Conservation (phyloP, 2,888 invertebrate species). For the Drosophila prostipennis region DNA sequence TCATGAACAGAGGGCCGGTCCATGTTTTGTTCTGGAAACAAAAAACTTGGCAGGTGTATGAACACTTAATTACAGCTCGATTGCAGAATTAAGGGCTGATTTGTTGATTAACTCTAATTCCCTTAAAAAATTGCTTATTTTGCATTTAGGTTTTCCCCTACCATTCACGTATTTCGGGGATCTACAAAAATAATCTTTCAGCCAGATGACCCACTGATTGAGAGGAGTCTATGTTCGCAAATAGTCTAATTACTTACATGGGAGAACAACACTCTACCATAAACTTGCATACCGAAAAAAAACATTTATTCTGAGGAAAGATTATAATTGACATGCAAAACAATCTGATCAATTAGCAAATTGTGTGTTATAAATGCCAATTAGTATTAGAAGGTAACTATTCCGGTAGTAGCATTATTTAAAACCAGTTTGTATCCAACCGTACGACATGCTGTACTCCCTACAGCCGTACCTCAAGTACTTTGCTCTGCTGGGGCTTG, state of each 20-base stretch:
- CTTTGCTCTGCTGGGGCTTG: constrained; percentile 69
- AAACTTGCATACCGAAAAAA: too few species aligned
- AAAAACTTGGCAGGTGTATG: background rate
- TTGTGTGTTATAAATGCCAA: background rate
- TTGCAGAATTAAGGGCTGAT: background rate
- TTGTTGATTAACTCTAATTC: background rate
- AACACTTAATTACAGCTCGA: background rate
- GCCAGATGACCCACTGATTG: background rate
- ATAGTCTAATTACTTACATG: background rate
- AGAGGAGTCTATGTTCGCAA: background rate
- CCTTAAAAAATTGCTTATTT: background rate
- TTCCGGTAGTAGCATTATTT: background rate
- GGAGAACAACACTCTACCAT: too few species aligned
- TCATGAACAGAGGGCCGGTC: constrained; percentile 35
- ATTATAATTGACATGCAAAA: background rate
- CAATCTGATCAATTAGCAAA: constrained; percentile 8
- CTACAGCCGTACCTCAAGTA: constrained; percentile 65
- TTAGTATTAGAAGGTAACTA: background rate
- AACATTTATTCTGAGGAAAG: background rate
- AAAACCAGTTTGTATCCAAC: constrained; percentile 4
- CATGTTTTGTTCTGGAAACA: background rate
- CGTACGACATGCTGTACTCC: constrained; percentile 58
- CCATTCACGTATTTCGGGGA: background rate
- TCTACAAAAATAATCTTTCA: background rate
- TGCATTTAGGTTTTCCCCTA: background rate